phyloP scores from a whole-genome alignment of 1,140 invertebrate genomes.

The Drosophila orena region DNA sequence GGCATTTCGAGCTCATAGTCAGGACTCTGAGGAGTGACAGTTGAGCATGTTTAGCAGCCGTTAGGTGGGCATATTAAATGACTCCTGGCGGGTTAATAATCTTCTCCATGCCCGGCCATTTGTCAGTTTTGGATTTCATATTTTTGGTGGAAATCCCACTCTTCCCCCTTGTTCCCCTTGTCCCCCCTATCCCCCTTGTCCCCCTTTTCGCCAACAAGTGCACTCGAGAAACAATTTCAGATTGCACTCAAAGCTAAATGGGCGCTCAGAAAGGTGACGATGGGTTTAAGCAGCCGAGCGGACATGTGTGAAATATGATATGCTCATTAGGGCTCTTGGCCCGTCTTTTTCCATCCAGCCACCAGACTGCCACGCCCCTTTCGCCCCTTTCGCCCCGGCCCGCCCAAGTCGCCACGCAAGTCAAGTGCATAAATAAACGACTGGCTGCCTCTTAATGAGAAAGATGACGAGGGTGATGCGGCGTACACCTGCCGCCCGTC shows the following conservation, averaged over 20 bases:
- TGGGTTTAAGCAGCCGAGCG: conserved; percentile 32
- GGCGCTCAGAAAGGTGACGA: conserved; percentile 48
- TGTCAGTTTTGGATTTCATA: conserved; percentile 33
- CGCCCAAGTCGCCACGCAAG: conserved; percentile 47
- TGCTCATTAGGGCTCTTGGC: conserved; percentile 62
- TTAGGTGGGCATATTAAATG: conserved; percentile 34
- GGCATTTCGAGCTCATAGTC: conserved; percentile 11
- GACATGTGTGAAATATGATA: conserved; percentile 75
- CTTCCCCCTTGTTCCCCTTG: too few relatives aligned
- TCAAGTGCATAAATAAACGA: conserved; percentile 80
- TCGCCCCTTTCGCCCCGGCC: neutral
- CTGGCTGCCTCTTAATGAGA: conserved; percentile 47
- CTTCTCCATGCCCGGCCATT: conserved; percentile 10
- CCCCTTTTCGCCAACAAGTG: conserved; percentile 9
- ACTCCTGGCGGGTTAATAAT: conserved; percentile 25
- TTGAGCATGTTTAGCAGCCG: conserved; percentile 23
- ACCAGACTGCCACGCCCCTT: conserved; percentile 5
- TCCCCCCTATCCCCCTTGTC: neutral
- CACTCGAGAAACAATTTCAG: conserved; percentile 58
- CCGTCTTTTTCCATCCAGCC: conserved; percentile 3
- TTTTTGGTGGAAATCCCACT: conserved; percentile 8
- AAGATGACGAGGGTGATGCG: conserved; percentile 67
- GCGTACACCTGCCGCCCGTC: conserved; percentile 66
- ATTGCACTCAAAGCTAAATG: conserved; percentile 47
- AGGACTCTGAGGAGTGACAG: conserved; percentile 10